Evolutionary conservation across 2,113 vertebrate genomes (phyloP), one percentile per base, ranked within the genome.

Genomic region (Myanophis thanlyinensis): DNA sequence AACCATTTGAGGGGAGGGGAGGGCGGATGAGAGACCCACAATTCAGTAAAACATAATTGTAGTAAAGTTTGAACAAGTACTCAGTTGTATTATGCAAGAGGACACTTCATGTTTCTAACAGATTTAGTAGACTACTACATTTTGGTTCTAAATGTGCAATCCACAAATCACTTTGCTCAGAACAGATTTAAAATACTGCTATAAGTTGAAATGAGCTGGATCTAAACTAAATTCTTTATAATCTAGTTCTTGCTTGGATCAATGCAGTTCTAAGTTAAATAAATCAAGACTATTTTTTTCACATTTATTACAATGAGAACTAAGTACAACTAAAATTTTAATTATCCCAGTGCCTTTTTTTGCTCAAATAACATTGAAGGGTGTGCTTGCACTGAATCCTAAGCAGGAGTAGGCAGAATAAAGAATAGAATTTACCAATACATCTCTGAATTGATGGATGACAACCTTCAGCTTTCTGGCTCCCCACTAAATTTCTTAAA

Each of bases 1-100:
- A 92, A 48, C 52, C 49, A 93, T 90, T 53, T 87, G 92, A 59
- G 94, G 22, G n/a, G 92, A 59, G 94, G 22, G n/a, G 85, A 46
- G 49, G 49, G 49, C 4, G 23, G 49, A 30, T 30, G 4, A 54
- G 7, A 80, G 73, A 22, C 73, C 56, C 18, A 87, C 5, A 48
- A 86, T 25, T 30, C 73, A 27, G 67, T 95, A 23, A 20, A 93
- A 89, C 48, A 49, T 11, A 59, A 5, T 54, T 93, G 48, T 85
- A 30, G 44, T 47, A 54, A 95, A 94, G 23, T 92, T 85, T 93
- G 30, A 15, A 48, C 53, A 94, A 59, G 90, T 1, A 90, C 9
- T 91, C 90, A 93, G 67, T 6, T 35, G 51, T 85, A 87, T 47
- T 10, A 18, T 84, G 90, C 53, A 93, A 91, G 35, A 93, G 52